phyloP scores from a whole-genome alignment of 2,797 vertebrate genomes.

The Pangasius krempfi region DNA sequence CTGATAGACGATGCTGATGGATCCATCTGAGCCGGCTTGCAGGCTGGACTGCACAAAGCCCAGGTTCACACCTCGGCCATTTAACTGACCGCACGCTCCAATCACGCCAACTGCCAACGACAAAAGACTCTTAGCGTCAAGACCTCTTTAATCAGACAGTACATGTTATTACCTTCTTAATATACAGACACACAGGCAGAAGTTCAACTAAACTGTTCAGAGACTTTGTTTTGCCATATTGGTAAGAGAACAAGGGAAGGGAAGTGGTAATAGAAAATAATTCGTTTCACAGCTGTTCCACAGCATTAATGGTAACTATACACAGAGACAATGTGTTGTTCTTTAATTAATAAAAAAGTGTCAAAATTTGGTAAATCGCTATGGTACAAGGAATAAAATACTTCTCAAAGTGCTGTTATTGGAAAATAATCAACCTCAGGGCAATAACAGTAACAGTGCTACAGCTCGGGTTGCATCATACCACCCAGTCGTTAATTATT shows the following conservation, averaged over 20 bases:
- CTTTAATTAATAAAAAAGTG: neutral
- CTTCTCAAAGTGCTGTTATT: neutral
- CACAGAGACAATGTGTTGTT: neutral
- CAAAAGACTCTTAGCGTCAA: neutral
- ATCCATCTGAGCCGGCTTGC: constrained; percentile 81
- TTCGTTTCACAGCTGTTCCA: neutral
- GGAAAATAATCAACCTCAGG: neutral
- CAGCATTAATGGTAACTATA: neutral
- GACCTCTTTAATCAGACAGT: neutral
- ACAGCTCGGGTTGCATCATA: neutral
- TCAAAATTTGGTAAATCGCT: neutral
- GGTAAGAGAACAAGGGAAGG: neutral
- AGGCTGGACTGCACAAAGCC: constrained; percentile 89
- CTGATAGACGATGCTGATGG: constrained; percentile 87
- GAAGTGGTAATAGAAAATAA: neutral
- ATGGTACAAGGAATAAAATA: neutral
- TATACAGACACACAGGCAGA: neutral
- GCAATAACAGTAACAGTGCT: neutral
- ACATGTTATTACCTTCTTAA: neutral
- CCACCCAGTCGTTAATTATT: neutral
- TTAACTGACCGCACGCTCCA: constrained; percentile 82
- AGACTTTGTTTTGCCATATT: neutral
- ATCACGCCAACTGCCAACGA: constrained; percentile 69
- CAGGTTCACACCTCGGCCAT: constrained; percentile 75
- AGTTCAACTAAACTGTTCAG: neutral